Evolutionary conservation across 2,888 invertebrate species (phyloP).

Genomic region (Argyresthia goedartella): DNA sequence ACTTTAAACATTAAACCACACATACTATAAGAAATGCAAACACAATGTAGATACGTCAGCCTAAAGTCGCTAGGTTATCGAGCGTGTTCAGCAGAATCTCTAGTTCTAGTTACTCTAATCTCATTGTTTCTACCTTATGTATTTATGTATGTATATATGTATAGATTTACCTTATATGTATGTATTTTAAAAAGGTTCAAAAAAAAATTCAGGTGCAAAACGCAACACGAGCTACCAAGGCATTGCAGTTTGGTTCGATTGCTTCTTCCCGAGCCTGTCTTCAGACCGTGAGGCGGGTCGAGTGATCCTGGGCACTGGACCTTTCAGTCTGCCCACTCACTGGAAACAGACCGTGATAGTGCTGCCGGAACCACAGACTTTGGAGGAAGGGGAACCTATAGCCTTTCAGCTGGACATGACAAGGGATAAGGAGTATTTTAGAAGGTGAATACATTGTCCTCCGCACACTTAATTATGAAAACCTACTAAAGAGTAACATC

Average conservation of each 20-base stretch:
- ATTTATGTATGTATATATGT: too few relatives aligned
- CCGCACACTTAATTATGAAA: too few relatives aligned
- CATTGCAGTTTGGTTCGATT: slow-evolving; percentile 86
- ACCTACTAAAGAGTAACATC: too few relatives aligned
- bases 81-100: too few relatives aligned
- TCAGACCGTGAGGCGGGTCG: slow-evolving; percentile 58
- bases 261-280: slow-evolving; percentile 73
- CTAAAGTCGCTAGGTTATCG: too few relatives aligned
- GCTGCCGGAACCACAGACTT: slow-evolving; percentile 74
- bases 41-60: too few relatives aligned
- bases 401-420: slow-evolving; percentile 76
- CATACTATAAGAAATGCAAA: too few relatives aligned
- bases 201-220: slow-evolving; percentile 46
- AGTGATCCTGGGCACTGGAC: slow-evolving; percentile 82
- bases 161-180: too few relatives aligned
- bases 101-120: too few relatives aligned
- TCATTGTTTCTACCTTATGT: too few relatives aligned
- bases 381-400: slow-evolving; percentile 74
- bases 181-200: background rate
- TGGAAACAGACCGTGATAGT: slow-evolving; percentile 95
- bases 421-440: slow-evolving; percentile 50
- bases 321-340: slow-evolving; percentile 80
- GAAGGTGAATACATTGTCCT: slow-evolving; percentile 38
- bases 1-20: too few relatives aligned
- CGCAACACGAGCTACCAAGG: slow-evolving; percentile 77